Percentiles rank a stretch among this genome's conserved stretches.
Conservation (phyloP, 2,888 invertebrate species). For the Pasiphila rectangulata region DNA sequence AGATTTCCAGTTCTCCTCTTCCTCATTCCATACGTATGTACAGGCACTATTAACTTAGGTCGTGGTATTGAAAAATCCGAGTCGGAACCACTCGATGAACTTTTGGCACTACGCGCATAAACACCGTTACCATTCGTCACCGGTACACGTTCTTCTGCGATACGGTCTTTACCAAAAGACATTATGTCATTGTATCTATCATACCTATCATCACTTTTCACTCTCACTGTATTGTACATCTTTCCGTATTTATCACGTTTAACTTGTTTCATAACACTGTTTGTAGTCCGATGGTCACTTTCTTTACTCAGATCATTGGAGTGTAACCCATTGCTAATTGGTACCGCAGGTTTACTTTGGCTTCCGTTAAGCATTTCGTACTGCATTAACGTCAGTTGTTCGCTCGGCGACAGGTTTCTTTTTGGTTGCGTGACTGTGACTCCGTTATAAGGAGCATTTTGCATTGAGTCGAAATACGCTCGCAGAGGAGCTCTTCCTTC, state of each 20-base stretch:
- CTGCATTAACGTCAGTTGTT: slow-evolving; percentile 76
- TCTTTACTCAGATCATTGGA: slow-evolving; percentile 62
- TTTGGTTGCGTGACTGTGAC: slow-evolving; percentile 79
- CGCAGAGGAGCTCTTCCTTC: slow-evolving; percentile 72
- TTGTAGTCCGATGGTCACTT: slow-evolving; percentile 75
- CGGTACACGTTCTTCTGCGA: slow-evolving; percentile 58
- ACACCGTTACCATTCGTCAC: slow-evolving; percentile 54
- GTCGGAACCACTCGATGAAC: slow-evolving; percentile 78
- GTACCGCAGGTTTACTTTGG: slow-evolving; percentile 51
- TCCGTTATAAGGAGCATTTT: slow-evolving; percentile 55
- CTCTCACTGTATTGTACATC: slow-evolving; percentile 75
- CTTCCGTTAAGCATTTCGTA: slow-evolving; percentile 67
- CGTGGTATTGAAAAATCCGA: slow-evolving; percentile 91
- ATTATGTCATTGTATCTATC: slow-evolving; percentile 71
- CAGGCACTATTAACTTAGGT: slow-evolving; percentile 92
- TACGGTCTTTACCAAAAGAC: slow-evolving; percentile 60
- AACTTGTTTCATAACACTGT: slow-evolving; percentile 65
- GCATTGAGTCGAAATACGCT: slow-evolving; percentile 63
- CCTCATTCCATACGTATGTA: slow-evolving; percentile 91
- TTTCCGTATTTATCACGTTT: slow-evolving; percentile 74
- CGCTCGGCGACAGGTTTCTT: slow-evolving; percentile 76
- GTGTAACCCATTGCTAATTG: slow-evolving; percentile 59
- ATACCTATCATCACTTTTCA: slow-evolving; percentile 76
- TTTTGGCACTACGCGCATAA: slow-evolving; percentile 70
- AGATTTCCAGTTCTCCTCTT: slow-evolving; percentile 90